Conservation (phyloP, 1,140 invertebrate species). For the Ostrea denselamellosa region DNA sequence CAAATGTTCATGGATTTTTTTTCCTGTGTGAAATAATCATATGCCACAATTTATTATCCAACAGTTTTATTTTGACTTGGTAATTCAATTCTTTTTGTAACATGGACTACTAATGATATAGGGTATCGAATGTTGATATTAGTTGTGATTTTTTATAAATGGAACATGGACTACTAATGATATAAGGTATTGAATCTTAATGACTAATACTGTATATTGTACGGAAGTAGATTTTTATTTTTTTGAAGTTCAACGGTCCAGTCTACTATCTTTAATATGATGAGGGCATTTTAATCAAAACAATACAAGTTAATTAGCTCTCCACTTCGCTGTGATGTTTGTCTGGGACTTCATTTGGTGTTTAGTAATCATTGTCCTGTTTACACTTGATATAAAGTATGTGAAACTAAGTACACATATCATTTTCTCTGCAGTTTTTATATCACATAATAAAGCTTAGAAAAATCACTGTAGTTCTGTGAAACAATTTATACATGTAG, state of each 20-base stretch:
- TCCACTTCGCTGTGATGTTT: too few species aligned
- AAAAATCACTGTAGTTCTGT: neutral
- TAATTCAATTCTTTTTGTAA: too few species aligned
- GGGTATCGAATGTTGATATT: too few species aligned
- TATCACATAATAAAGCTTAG: slow-evolving; percentile 24
- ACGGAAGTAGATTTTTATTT: neutral
- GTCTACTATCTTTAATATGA: neutral
- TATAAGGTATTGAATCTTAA: neutral
- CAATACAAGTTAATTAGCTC: too few species aligned
- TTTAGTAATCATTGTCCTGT: neutral
- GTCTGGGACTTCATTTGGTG: neutral
- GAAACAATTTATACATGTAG: neutral
- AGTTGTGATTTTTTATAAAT: neutral
- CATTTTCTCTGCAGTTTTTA: neutral
- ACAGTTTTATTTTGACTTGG: too few species aligned
- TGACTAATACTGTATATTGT: neutral
- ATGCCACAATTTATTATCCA: too few species aligned
- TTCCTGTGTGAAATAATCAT: too few species aligned
- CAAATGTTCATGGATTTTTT: too few species aligned
- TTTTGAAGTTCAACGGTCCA: neutral
- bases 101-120: too few species aligned
- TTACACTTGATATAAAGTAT: neutral
- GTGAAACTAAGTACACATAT: slow-evolving; percentile 20
- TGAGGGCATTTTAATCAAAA: slow-evolving; percentile 6
- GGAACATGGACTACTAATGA: neutral